Evolutionary conservation across 2,797 vertebrate genomes (phyloP).

Genomic region (Aldrovandia affinis): DNA sequence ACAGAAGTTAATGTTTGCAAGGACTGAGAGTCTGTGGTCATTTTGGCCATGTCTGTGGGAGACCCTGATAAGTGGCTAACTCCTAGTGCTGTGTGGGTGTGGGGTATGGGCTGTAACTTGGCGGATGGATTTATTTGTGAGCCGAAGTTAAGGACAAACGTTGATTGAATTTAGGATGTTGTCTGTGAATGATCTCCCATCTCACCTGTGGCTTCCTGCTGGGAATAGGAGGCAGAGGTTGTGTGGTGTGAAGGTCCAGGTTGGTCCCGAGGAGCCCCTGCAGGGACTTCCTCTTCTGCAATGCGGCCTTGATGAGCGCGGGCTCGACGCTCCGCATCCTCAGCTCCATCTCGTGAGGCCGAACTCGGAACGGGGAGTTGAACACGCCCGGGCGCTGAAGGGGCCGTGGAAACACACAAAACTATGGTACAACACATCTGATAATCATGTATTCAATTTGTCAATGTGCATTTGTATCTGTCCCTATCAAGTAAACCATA

Average conservation of each 20-base stretch:
- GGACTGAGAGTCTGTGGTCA: no score
- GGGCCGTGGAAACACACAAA: neutral
- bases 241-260: slow-evolving; percentile 49
- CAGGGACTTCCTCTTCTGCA: slow-evolving; percentile 12
- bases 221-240: slow-evolving; percentile 75
- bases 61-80: no score
- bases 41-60: no score
- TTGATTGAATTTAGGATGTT: neutral
- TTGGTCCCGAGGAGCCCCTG: slow-evolving; percentile 49
- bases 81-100: no score
- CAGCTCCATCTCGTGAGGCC: slow-evolving; percentile 86
- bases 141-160: neutral
- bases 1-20: no score
- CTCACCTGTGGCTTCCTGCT: slow-evolving; percentile 83
- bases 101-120: no score
- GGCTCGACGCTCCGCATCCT: slow-evolving; percentile 81
- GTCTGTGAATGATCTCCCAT: slow-evolving; percentile 16
- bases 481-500: no score
- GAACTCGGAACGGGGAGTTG: slow-evolving; percentile 84
- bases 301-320: slow-evolving; percentile 39
- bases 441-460: no score
- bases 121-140: neutral
- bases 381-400: slow-evolving; percentile 86
- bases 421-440: no score
- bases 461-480: no score